Conservation (phyloP, 2,888 invertebrate genomes). For the Oscheius onirici region DNA sequence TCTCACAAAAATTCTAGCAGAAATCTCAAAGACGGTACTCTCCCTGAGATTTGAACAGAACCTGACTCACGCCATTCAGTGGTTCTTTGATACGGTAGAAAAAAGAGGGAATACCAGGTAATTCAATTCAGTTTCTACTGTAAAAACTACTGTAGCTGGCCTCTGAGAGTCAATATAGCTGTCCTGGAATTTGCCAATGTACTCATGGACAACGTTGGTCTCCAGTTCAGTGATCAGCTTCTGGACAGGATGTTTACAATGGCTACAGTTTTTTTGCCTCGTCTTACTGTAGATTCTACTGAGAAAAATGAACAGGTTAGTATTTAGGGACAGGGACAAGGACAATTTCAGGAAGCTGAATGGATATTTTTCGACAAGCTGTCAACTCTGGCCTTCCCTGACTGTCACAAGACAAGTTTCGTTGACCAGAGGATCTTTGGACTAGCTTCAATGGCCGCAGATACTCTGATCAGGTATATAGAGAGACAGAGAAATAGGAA, state of each 20-base stretch:
- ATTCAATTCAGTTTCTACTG: not conserved
- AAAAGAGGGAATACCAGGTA: not conserved
- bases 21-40: not conserved
- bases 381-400: conserved; percentile 1
- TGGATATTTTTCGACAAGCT: conserved; percentile 14
- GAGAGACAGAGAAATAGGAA: not conserved
- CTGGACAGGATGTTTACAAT: conserved; percentile 4
- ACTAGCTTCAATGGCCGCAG: not conserved
- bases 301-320: not conserved
- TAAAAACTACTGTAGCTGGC: not conserved
- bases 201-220: conserved; percentile 14
- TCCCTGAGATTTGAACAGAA: not conserved
- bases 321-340: not conserved
- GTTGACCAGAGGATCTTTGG: conserved; percentile 13
- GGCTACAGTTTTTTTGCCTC: not conserved
- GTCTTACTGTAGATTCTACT: not conserved
- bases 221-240: not conserved
- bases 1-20: not conserved
- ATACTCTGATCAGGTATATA: conserved; percentile 4
- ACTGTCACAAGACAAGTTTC: not conserved
- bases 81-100: not conserved
- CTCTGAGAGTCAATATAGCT: not conserved
- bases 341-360: not conserved
- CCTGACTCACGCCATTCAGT: not conserved
- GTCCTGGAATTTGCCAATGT: not conserved